Evolutionary conservation across 2,888 invertebrate species (phyloP).

Genomic region (Halictus quadricinctus): DNA sequence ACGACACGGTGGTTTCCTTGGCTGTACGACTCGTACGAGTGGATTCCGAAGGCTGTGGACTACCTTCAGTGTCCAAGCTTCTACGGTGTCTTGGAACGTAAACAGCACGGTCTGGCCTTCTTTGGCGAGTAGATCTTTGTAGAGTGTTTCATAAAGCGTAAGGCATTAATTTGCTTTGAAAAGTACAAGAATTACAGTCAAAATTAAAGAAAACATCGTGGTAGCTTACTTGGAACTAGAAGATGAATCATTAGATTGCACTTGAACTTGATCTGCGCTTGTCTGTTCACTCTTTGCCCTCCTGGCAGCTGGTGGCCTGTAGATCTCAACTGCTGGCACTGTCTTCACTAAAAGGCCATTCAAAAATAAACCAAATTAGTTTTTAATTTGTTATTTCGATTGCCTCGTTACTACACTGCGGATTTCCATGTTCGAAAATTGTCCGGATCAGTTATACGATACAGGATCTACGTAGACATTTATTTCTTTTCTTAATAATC

Average conservation of each 20-base stretch:
- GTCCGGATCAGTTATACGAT: background rate
- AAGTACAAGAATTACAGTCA: background rate
- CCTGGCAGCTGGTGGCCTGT: slow-evolving; percentile 84
- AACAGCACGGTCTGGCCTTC: slow-evolving; percentile 90
- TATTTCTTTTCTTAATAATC: background rate
- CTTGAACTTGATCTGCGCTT: slow-evolving; percentile 48
- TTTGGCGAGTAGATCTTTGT: slow-evolving; percentile 77
- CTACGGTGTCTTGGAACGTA: slow-evolving; percentile 89
- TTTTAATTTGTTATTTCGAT: background rate
- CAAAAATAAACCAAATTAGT: background rate
- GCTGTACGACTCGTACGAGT: slow-evolving; percentile 15
- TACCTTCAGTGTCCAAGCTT: slow-evolving; percentile 59
- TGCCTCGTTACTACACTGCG: background rate
- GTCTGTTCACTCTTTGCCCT: slow-evolving; percentile 67
- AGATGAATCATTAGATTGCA: slow-evolving; percentile 47
- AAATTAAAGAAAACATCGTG: background rate
- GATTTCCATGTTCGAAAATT: background rate
- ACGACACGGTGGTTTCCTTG: slow-evolving; percentile 12
- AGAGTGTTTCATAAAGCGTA: background rate
- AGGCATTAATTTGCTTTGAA: background rate
- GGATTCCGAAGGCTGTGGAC: slow-evolving; percentile 46
- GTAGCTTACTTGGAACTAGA: slow-evolving; percentile 60
- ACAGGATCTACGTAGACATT: background rate
- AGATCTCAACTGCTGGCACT: slow-evolving; percentile 82
- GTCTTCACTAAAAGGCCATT: slow-evolving; percentile 71